Evolutionary conservation across 2,113 vertebrate genomes (phyloP), one percentile per base, ranked within the genome.

Genomic region (Furnarius figulus): DNA sequence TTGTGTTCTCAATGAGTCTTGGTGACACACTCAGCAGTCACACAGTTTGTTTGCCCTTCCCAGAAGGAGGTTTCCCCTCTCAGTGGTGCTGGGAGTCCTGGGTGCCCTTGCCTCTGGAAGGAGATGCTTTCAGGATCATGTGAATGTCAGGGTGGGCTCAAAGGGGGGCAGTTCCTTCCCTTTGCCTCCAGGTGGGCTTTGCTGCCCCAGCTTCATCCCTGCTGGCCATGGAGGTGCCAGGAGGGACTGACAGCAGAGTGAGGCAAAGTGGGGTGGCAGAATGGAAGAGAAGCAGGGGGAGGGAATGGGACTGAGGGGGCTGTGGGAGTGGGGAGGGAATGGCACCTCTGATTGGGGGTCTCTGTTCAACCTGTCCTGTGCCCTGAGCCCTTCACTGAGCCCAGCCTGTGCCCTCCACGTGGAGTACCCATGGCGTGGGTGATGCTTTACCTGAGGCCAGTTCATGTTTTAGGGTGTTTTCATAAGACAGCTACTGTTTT

Each of bases 361-460:
- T 20, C 47, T 47, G 47, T 23, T 22, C 47, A 47, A 12, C 47
- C 47, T 47, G 47, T 12, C 55, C 55, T 56, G 31, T 13, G 31
- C 61, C 44, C 52, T 28, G 44, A 37, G 59, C 52, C 62, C 37
- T 50, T 59, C 33, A 20, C 55, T 23, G 12, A 58, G 56, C 33
- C 56, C 56, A 33, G 52, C 70, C 42, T 40, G 8, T 3, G 8
- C 50, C 50, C 46, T 5, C 5, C 9, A 16, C 8, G 8, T 5
- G 14, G 4, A 12, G 18, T 10, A 5, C 23, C 19, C 8, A 1
- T 3, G 18, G 4, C 39, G 14, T 6, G 39, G 14, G 14, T 44
- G 55, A 13, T 31, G 21, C 35, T 39, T 75, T 31, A 12, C 33
- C 15, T n/a, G 24, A 67, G 28, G 47, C 13, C 35, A 49, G 33